These are phyloP conservation scores for Diadema setosum DNA, from an alignment of 35 echinoderm and acorn worm genomes.

Conservation along the genomic window DNA sequence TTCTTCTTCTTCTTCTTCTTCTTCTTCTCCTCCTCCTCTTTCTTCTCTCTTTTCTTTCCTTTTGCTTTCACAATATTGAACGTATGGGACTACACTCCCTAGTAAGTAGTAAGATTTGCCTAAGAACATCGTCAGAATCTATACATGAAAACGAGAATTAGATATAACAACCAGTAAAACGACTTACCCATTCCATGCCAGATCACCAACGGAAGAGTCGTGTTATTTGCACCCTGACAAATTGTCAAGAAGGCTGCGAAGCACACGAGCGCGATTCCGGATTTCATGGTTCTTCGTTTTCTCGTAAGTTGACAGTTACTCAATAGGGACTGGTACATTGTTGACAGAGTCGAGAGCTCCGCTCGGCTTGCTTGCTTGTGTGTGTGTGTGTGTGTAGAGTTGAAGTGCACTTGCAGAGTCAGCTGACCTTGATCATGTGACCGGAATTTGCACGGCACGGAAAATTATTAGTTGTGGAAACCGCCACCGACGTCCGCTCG, in stretches of 20 bases:
- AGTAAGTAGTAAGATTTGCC: not conserved
- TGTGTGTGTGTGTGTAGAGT: no score
- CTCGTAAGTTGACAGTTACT: no score
- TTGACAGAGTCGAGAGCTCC: not conserved
- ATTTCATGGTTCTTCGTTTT: not conserved
- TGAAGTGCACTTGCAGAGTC: no score
- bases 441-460: no score
- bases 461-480: no score
- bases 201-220: slow-evolving; percentile 52
- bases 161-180: not conserved
- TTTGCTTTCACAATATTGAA: not conserved
- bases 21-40: not conserved
- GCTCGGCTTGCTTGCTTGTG: not conserved
- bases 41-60: not conserved
- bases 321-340: no score
- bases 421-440: no score
- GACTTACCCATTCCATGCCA: slow-evolving; percentile 90
- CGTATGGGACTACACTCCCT: not conserved
- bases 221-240: not conserved
- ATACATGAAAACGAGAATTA: no score
- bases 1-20: not conserved
- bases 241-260: not conserved
- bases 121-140: not conserved
- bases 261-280: not conserved
- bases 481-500: no score